Evolutionary conservation across 2,888 invertebrate species (phyloP), one percentile per base, ranked within the genome.

Genomic region (Epicampocera succincta): DNA sequence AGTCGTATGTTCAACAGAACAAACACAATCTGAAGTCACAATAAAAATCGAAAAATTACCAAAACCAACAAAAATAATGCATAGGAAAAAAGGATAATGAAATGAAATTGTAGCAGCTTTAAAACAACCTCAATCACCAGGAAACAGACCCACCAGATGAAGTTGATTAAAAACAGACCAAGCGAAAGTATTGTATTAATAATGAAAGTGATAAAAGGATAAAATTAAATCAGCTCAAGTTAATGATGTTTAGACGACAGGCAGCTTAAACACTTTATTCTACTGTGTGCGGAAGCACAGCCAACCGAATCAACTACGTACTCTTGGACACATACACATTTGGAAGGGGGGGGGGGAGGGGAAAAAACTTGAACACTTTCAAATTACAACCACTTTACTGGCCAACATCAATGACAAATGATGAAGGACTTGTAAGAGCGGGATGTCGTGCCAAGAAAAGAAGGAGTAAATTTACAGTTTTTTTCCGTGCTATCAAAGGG

Each of bases 131-230:
- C n/a, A 42, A 50, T 13, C 56, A 42, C 42, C 56, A 52, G 58
- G 29, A 48, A 66, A 38, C 54, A 44, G 2, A 65, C 38, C 33
- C 17, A 66, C 48, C 75, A 60, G 13, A 25, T 25, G 46, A 17
- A 68, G 60, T 58, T 38, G 74, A 74, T 63, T 74, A 74, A 82
- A 77, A 77, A 25, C 46, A 78, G 69, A 74, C 78, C 78, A 71
- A 82, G 78, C 71, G 71, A 78, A 78, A 78, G 78, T 82, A 78
- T 82, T 74, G 65, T 75, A 66, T 78, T 74, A 82, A 78, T 82
- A 78, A 82, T 82, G 78, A 82, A 72, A 78, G 71, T 78, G 82
- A 78, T 82, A 78, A 78, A 82, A 66, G 78, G 71, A 82, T 78
- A 56, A 74, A 82, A 78, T 82, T 78, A 78, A 82, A 82, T 82